Base-by-base conservation (phyloP, 2,888 invertebrate genomes). In the Hirudinaria manillensis region DNA sequence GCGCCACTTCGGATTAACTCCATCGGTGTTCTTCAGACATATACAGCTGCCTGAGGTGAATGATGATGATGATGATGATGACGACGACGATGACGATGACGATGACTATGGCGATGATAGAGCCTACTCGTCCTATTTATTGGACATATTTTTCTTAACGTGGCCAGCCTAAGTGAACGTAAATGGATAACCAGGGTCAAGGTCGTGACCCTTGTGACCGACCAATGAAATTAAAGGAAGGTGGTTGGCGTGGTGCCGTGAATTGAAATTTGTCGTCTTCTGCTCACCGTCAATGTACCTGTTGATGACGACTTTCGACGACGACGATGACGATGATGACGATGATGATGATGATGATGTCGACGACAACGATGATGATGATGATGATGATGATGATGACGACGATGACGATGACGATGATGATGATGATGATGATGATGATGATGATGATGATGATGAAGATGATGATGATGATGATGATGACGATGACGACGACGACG, bases 281-380 rank as follows among this genome's bases (percentile, higher is more conserved):
- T n/a, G n/a, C n/a, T n/a, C n/a, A n/a, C n/a, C n/a, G n/a, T n/a
- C n/a, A n/a, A n/a, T n/a, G n/a, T n/a, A n/a, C n/a, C n/a, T 51
- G 51, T 61, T 71, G 51, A 45, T 45, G 61, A 34, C 32, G 53
- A 24, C 13, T n/a, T n/a, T n/a, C n/a, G n/a, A n/a, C 21, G 55
- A 66, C n/a, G 75, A 76, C 36, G 75, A 75, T 76, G 65, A 75
- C 65, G 55, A 38, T 51, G 76, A 73, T 76, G 77, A 76, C 74
- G 76, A 76, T 74, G 71, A 76, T 73, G 77, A 77, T 76, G 77
- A 77, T 77, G 76, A 74, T 76, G 76, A 77, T 77, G 76, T 76
- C 76, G 77, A 77, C 73, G 75, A 77, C 76, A 68, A 76, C 76
- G 72, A 76, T 73, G 70, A 75, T 75, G 70, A 76, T 61, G 70